Conservation (phyloP, 2,888 invertebrate genomes). For the Leptinotarsa juncta region DNA sequence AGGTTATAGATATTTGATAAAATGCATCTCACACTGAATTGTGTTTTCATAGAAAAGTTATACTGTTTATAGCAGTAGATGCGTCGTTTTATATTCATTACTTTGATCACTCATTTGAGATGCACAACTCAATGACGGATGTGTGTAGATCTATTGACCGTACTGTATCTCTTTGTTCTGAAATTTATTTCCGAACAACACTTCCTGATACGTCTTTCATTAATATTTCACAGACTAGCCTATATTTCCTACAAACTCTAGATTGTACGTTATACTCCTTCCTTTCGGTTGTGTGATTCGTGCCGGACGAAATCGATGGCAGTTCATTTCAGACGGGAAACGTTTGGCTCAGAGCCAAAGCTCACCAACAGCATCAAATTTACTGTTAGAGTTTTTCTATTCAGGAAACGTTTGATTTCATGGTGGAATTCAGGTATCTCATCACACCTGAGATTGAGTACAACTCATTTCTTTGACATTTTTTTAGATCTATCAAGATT, state of each 20-base stretch:
- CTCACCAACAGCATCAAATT: slow-evolving; percentile 44
- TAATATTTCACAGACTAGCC: slow-evolving; percentile 14
- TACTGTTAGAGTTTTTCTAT: slow-evolving; percentile 6
- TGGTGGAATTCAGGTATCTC: background rate
- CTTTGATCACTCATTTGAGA: too few species aligned
- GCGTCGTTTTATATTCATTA: too few species aligned
- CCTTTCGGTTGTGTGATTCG: slow-evolving; percentile 22
- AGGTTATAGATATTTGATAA: too few species aligned
- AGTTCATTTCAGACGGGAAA: slow-evolving; percentile 51
- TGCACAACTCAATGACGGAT: too few species aligned
- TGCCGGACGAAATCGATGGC: slow-evolving; percentile 51
- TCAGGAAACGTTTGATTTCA: background rate
- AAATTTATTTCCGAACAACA: too few species aligned
- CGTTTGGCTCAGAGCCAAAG: slow-evolving; percentile 54
- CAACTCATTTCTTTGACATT: background rate
- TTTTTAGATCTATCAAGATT: background rate
- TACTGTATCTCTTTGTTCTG: too few species aligned
- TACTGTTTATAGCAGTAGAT: too few species aligned
- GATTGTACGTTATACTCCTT: slow-evolving; percentile 18
- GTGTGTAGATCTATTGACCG: too few species aligned
- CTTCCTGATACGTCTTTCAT: background rate
- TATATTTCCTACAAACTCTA: slow-evolving; percentile 22
- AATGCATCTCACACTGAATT: too few species aligned
- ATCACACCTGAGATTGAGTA: background rate
- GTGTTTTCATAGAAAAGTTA: too few species aligned